These are phyloP conservation scores for Drosophila greeni DNA, from an alignment of 2,888 invertebrate genomes.

Conservation along the genomic window DNA sequence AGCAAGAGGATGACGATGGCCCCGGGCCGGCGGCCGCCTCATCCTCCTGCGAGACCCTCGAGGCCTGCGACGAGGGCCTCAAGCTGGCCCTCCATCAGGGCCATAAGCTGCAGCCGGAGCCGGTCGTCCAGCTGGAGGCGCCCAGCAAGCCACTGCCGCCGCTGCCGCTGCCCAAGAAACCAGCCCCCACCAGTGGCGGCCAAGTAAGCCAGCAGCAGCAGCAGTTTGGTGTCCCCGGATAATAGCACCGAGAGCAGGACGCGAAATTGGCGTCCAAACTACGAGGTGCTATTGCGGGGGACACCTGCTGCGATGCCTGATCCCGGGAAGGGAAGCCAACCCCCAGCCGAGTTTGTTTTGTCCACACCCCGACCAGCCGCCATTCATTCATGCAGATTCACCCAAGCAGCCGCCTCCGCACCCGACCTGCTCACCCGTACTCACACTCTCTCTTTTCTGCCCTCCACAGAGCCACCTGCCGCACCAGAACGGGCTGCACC, in stretches of 20 bases:
- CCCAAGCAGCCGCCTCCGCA: background rate
- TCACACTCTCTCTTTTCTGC: background rate
- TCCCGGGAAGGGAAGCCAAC: constrained; percentile 43
- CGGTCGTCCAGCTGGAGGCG: constrained; percentile 49
- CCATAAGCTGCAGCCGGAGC: constrained; percentile 42
- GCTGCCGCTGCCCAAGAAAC: constrained; percentile 61
- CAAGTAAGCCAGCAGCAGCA: constrained; percentile 25
- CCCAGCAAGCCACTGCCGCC: constrained; percentile 73
- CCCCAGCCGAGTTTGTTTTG: constrained; percentile 35
- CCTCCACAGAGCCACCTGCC: constrained; percentile 46
- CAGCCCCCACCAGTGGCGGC: constrained; percentile 22
- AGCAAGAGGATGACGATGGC: constrained; percentile 25
- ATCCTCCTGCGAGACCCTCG: constrained; percentile 75
- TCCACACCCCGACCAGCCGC: constrained; percentile 6
- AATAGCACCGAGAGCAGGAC: constrained; percentile 1
- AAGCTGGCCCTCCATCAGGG: constrained; percentile 30
- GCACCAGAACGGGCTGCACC: constrained; percentile 70
- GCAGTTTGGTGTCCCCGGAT: background rate
- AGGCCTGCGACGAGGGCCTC: constrained; percentile 72
- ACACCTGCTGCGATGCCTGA: constrained; percentile 1
- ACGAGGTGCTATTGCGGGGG: constrained; percentile 3
- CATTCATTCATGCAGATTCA: constrained; percentile 22
- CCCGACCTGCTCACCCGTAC: background rate
- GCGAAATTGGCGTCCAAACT: background rate
- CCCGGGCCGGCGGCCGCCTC: constrained; percentile 60